Conservation (phyloP, 2,113 vertebrate species). For the Onychorhynchus coronatus region DNA sequence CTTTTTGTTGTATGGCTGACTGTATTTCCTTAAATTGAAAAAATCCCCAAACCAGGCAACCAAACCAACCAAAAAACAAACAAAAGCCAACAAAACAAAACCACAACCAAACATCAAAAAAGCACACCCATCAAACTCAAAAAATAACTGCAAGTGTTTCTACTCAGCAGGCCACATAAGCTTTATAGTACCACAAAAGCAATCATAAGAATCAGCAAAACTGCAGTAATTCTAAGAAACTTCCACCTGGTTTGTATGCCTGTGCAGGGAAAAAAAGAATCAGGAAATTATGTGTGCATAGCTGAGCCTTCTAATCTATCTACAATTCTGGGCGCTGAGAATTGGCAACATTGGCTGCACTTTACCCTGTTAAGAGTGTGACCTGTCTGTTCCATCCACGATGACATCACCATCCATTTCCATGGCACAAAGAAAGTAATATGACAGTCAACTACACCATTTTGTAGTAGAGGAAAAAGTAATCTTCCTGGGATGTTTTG, state of each 20-base stretch:
- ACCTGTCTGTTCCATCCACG: not conserved
- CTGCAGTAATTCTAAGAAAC: not conserved
- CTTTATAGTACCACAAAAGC: not conserved
- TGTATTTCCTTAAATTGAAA: not conserved
- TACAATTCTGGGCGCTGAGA: not conserved
- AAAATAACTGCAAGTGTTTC: not conserved
- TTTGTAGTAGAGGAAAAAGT: not conserved
- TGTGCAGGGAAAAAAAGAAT: not conserved
- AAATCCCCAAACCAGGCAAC: rapidly evolving
- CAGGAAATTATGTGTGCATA: not conserved
- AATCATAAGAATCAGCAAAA: not conserved
- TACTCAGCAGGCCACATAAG: not conserved
- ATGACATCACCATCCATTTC: not conserved
- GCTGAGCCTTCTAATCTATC: not conserved
- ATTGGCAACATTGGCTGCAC: not conserved
- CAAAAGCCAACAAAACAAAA: not conserved
- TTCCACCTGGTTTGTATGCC: not conserved
- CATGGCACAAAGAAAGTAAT: not conserved
- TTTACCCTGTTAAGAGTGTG: not conserved
- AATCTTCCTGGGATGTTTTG: not conserved
- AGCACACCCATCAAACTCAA: not conserved
- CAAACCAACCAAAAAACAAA: not conserved
- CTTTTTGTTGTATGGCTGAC: not conserved
- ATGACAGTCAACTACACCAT: not conserved
- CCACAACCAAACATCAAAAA: not conserved